Evolutionary conservation across 2,113 vertebrate genomes (phyloP), one percentile per base, ranked within the genome.

Genomic region (Protomyctophum bolini): DNA sequence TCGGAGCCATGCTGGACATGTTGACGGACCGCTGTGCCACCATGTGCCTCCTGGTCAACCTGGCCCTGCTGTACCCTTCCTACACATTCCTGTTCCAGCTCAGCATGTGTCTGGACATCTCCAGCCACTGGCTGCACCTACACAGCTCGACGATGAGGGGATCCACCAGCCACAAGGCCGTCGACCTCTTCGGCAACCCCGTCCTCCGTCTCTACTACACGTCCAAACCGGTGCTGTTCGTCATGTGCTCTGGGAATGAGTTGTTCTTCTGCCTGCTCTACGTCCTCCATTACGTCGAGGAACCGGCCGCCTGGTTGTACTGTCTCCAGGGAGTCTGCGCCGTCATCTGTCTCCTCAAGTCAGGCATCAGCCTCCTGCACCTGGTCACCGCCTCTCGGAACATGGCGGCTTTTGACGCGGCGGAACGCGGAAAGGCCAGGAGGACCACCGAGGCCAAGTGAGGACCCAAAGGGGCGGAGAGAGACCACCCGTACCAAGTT

Each of bases 1-100:
- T 97, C 8, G 96, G 96, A 0, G 95, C 95, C 63, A 97, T 97
- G 96, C 63, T 97, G 90, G 96, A 97, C 91, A 97, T 97, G 96
- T 85, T 97, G 79, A 97, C 96, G 0, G 96, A 97, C 84, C 95
- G 96, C 63, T 97, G 96, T 50, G 91, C 95, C 68, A 97, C 96
- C 66, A 96, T 97, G 95, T 97, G 96, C 83, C 92, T 97, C 70
- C 85, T 97, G 91, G 95, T 97, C 56, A 97, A 97, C 87, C 87
- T 97, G 80, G 91, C 95, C 0, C 91, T 97, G 72, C 91, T 97
- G 2, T 97, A 97, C 88, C 96, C 96, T 0, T 86, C 92, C 0
- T 95, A 90, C 85, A 90, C 93, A 48, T 93, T 96, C 80, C 89
- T 95, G 55, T 96, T 97, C 86, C 96, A 97, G 90, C 85, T 97